phyloP scores from a whole-genome alignment of 2,797 vertebrate species.

The Chiloscyllium punctatum region DNA sequence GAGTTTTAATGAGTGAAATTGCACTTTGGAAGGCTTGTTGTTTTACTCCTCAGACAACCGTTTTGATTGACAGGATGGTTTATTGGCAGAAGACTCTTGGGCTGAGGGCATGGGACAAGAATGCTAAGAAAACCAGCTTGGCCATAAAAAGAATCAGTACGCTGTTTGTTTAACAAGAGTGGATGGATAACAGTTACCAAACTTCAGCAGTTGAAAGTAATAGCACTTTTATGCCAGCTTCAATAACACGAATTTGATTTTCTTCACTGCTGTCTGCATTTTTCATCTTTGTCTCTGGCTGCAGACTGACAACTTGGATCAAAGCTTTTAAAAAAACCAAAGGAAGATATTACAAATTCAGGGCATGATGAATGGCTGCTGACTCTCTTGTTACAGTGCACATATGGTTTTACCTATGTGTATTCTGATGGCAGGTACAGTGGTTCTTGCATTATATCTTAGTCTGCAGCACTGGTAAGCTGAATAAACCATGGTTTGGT shows the following conservation, averaged over 20 bases:
- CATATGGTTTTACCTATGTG: background rate
- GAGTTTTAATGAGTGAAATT: background rate
- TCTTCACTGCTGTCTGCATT: conserved; percentile 35
- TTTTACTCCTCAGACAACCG: background rate
- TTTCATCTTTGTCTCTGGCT: conserved; percentile 40
- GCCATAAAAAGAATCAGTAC: conserved; percentile 25
- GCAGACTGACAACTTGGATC: conserved; percentile 31
- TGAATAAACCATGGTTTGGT: background rate
- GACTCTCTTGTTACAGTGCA: background rate
- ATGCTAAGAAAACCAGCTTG: background rate
- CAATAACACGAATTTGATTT: conserved; percentile 41
- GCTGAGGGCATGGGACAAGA: background rate
- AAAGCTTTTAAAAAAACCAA: background rate
- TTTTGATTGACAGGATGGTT: background rate
- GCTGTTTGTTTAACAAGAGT: conserved; percentile 42
- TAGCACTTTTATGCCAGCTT: conserved; percentile 37
- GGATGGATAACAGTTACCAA: conserved; percentile 42
- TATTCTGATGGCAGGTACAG: background rate
- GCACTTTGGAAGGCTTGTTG: background rate
- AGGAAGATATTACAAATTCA: background rate
- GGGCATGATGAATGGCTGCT: background rate
- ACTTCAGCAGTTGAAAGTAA: conserved; percentile 35
- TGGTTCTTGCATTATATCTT: background rate
- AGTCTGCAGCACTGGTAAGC: background rate
- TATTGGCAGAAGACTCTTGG: background rate